A percentile compares a stretch with the other conserved stretches of the same genome.
These are phyloP conservation scores for Tupaia chinensis DNA, from an alignment of 2,113 vertebrate species.

Conservation along the genomic window DNA sequence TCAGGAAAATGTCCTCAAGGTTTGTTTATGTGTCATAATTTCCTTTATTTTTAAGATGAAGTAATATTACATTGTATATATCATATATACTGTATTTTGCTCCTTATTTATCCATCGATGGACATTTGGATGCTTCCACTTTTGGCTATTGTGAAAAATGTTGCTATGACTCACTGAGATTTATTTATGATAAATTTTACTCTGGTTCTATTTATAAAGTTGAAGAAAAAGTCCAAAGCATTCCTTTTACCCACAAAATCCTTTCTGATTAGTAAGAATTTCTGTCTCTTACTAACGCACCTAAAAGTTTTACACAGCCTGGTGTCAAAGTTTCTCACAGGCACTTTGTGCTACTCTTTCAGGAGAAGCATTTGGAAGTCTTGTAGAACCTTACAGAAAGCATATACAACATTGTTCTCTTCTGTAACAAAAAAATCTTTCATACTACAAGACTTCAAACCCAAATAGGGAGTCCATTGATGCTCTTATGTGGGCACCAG, in stretches of 20 bases:
- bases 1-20: neutral
- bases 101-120: neutral
- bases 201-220: neutral
- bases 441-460: neutral
- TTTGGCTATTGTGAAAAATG: neutral
- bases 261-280: neutral
- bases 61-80: neutral
- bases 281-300: neutral
- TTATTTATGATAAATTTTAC: constrained; percentile 33
- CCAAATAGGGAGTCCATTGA: neutral
- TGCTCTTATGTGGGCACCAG: neutral
- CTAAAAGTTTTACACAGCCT: neutral
- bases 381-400: neutral
- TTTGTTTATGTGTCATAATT: neutral
- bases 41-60: neutral
- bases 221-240: neutral
- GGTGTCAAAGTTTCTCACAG: neutral
- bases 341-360: neutral
- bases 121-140: neutral
- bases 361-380: constrained; percentile 1
- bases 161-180: neutral
- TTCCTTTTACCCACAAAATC: constrained; percentile 12
- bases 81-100: neutral
- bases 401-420: neutral
- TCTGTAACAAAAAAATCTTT: neutral